Base-by-base conservation (phyloP, 2,888 invertebrate species). In the Noctua fimbriata region DNA sequence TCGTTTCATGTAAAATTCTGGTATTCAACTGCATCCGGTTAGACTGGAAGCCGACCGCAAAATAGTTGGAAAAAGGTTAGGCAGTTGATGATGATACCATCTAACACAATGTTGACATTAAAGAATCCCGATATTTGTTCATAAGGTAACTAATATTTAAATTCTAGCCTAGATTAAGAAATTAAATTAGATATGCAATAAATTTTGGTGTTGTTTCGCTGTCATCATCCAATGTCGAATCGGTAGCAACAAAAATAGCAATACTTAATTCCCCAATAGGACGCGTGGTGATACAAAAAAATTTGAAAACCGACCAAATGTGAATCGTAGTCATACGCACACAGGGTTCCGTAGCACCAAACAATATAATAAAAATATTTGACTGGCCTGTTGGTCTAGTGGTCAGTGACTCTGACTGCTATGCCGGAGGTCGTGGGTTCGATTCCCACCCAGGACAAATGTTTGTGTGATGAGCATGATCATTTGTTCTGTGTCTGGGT, bases 91-190 rank as follows among this genome's bases (percentile, higher is more conserved):
- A 65, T 36, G 65, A 65, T 21, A 65, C 21, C 9, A 18, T 7
- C 24, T 63, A 12, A 24, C 63, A 52, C 36, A 60, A 72, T n/a
- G n/a, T 36, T 69, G 21, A 18, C 16, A 28, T 52, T 16, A 9
- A 7, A 41, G 21, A 72, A 41, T 67, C 32, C n/a, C 4, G 32
- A 44, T 16, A 1, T 73, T 41, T 72, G n/a, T 32, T 24, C 21
- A 28, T 52, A 41, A 16, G 21, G 21, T 24, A 28, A 28, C 16
- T 60, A 47, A 16, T 60, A 55, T 65, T 52, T n/a, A 21, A 77
- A 66, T 77, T n/a, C 52, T 52, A 14, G 18, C 24, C 77, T 55
- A n/a, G 77, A 66, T 77, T 41, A 28, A 1, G 28, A 52, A 77
- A 65, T 65, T 49, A 21, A 49, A 49, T 24, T 47, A 10, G 2